Evolutionary conservation across 2,113 vertebrate genomes (phyloP), one percentile per base, ranked within the genome.

Genomic region (Hydrochoerus hydrochaeris): DNA sequence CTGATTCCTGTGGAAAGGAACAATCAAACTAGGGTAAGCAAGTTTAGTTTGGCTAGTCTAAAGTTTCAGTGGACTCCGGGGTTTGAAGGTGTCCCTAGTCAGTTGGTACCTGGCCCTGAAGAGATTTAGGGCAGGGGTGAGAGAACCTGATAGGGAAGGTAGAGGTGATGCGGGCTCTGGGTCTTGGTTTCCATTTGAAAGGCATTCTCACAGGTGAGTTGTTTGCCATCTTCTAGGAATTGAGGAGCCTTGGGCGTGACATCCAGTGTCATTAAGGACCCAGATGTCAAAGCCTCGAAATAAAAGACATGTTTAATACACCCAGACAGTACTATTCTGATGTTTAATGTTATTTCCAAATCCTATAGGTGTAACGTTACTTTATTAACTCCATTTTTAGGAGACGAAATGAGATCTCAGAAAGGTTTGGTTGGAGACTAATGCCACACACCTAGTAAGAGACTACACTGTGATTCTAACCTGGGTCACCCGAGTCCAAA

Each of bases 351-450:
- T 90, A 49, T 81, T 89, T 49, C 83, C 38, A 83, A 3, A 65
- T 73, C 19, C 35, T 63, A 0, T 62, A 86, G 14, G 44, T 81
- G 73, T n/a, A 67, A 30, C 52, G 62, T 85, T 63, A 77, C 30
- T 24, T 67, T 83, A 17, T 90, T 86, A 91, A 32, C 22, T 94
- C 54, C 44, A 28, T 57, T 73, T 94, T 86, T 90, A 86, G 73
- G 63, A 90, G 82, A 73, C 19, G 54, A 90, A 82, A 57, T 90
- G 28, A 32, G 10, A 57, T 86, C 54, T 94, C 14, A 77, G 75
- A 75, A 84, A 60, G 62, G n/a, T 82, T 82, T 69, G 78, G 7
- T 75, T 44, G 28, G 46, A 17, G 30, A 73, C 62, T 85, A 52
- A 26, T 81, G 24, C 71, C n/a, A 46, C 28, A 63, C 46, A 94